Percentiles rank a stretch among this genome's conserved stretches.
Evolutionary conservation across 1,140 invertebrate species (phyloP).

Genomic region (Drosophila lacteicornis): DNA sequence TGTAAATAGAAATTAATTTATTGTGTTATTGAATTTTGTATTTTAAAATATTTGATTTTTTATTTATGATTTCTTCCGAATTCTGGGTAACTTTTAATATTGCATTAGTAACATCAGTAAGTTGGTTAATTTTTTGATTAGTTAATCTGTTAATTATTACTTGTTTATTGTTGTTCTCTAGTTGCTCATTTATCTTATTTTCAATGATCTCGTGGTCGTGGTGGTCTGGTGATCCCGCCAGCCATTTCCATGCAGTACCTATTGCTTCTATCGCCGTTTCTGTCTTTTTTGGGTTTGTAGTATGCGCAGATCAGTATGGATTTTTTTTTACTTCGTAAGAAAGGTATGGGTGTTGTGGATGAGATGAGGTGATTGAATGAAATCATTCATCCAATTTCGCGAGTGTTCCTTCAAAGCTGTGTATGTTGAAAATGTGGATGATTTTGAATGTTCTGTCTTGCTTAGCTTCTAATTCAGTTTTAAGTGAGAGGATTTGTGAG

Average conservation of each 20-base stretch:
- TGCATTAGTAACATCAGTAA: neutral
- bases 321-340: neutral
- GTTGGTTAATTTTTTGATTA: neutral
- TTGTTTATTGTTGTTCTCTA: constrained; percentile 1
- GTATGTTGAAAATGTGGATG: neutral
- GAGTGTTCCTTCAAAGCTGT: neutral
- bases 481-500: too few relatives aligned
- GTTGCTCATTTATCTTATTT: neutral
- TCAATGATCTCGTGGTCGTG: neutral
- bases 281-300: neutral
- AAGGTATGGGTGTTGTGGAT: neutral
- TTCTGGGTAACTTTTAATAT: neutral
- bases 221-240: neutral
- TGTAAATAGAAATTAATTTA: neutral
- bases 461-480: neutral
- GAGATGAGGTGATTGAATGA: neutral
- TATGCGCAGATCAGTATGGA: neutral
- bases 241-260: constrained; percentile 1
- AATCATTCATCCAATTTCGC: neutral
- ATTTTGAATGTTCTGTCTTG: neutral
- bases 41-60: neutral
- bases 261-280: neutral
- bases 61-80: neutral
- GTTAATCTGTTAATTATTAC: neutral
- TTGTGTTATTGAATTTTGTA: neutral